Evolutionary conservation across 2,888 invertebrate genomes (phyloP).

Genomic region (Alitta virens): DNA sequence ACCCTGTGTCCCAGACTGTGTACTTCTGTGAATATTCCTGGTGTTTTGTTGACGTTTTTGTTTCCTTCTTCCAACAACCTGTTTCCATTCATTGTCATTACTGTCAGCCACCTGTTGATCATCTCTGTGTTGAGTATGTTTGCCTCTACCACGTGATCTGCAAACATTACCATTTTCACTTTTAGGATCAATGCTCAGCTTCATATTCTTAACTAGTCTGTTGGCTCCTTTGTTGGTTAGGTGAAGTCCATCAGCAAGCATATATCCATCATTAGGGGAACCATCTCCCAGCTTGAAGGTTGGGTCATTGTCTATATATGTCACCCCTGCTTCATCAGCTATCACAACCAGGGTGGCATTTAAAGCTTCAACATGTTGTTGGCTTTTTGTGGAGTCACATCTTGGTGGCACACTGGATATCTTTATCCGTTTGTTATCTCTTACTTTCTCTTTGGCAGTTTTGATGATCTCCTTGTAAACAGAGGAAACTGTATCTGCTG

Average conservation of each 20-base stretch:
- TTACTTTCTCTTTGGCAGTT: no score
- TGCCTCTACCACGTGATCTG: not conserved
- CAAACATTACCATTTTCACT: not conserved
- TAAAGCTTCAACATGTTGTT: not conserved
- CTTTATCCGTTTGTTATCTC: not conserved
- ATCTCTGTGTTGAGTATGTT: no score
- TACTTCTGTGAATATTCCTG: no score
- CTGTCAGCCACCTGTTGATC: no score
- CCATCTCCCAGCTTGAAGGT: not conserved
- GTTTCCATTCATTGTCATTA: no score
- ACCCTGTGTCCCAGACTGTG: no score
- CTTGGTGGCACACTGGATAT: not conserved
- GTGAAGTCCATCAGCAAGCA: not conserved
- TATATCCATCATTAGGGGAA: not conserved
- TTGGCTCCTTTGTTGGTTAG: slow-evolving; percentile 1
- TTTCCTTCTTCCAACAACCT: no score
- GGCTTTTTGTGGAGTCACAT: not conserved
- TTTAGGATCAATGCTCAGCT: not conserved
- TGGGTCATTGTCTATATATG: not conserved
- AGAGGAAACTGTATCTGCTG: no score
- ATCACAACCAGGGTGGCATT: not conserved
- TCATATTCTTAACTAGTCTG: not conserved
- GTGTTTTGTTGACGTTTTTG: no score
- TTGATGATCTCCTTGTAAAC: no score
- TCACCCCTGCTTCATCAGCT: not conserved